Conservation (phyloP, 2,113 vertebrate genomes). For the Nycticorax nycticorax region DNA sequence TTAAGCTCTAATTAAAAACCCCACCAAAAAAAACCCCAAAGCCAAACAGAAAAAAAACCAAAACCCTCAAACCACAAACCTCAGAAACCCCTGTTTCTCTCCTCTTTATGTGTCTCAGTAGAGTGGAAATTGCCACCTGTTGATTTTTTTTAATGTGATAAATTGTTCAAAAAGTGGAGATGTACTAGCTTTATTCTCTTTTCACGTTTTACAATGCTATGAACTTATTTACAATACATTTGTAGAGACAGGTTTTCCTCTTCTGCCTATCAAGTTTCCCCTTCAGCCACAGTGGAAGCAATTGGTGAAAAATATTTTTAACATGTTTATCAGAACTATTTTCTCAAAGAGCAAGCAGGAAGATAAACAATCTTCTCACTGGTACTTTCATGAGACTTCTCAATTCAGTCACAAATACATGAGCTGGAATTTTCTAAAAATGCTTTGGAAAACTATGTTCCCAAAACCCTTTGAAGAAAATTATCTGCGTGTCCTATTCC, state of each 20-base stretch:
- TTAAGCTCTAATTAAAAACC: background rate
- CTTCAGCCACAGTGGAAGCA: background rate
- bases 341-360: background rate
- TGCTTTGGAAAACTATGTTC: background rate
- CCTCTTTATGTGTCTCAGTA: background rate
- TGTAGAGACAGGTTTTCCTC: background rate
- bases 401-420: background rate
- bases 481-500: background rate
- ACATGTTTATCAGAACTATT: background rate
- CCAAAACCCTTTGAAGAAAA: background rate
- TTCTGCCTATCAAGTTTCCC: background rate
- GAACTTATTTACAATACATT: background rate
- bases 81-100: background rate
- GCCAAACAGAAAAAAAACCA: rapidly evolving
- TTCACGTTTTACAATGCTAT: background rate
- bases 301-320: background rate
- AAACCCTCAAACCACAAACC: rapidly evolving
- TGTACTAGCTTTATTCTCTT: background rate
- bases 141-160: background rate
- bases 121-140: background rate
- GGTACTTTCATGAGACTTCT: background rate
- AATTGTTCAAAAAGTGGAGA: background rate
- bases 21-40: background rate
- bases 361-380: background rate
- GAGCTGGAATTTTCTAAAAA: background rate